A percentile compares a stretch with the other conserved stretches of the same genome.
Evolutionary conservation across 2,113 vertebrate species (phyloP).

Genomic region (Pampusana beccarii): DNA sequence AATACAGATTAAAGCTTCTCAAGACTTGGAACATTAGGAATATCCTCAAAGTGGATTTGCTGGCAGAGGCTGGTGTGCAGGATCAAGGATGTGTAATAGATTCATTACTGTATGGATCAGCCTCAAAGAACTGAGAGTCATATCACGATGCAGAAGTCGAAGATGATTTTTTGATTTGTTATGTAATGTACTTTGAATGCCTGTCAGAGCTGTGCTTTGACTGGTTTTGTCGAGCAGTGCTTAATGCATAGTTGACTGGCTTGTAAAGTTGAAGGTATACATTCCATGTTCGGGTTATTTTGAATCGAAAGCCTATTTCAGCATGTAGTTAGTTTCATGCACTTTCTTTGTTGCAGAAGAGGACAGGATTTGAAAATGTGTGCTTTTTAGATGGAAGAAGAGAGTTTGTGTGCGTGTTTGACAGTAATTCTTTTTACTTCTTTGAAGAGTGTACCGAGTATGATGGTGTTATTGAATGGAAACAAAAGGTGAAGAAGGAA

Average conservation of each 20-base stretch:
- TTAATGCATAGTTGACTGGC: not conserved
- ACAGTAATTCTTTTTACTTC: not conserved
- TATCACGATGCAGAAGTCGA: not conserved
- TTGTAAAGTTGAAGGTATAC: not conserved
- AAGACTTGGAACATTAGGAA: not conserved
- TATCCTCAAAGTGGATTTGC: not conserved
- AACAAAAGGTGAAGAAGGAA: not conserved
- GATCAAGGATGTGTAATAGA: not conserved
- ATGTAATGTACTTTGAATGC: not conserved
- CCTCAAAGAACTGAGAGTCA: not conserved
- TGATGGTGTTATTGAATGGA: not conserved
- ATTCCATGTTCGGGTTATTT: not conserved
- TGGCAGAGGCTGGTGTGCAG: not conserved
- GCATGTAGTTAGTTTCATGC: not conserved
- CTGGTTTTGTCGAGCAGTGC: not conserved
- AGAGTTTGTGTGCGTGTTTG: not conserved
- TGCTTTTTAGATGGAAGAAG: not conserved
- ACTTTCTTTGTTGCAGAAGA: not conserved
- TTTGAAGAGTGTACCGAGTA: not conserved
- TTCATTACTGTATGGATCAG: not conserved
- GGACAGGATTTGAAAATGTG: not conserved
- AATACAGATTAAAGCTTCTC: constrained; percentile 17
- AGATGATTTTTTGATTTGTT: not conserved
- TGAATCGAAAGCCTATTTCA: not conserved
- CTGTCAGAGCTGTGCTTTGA: not conserved